Conservation (phyloP, 2,888 invertebrate genomes). For the Mellilla xanthometata region DNA sequence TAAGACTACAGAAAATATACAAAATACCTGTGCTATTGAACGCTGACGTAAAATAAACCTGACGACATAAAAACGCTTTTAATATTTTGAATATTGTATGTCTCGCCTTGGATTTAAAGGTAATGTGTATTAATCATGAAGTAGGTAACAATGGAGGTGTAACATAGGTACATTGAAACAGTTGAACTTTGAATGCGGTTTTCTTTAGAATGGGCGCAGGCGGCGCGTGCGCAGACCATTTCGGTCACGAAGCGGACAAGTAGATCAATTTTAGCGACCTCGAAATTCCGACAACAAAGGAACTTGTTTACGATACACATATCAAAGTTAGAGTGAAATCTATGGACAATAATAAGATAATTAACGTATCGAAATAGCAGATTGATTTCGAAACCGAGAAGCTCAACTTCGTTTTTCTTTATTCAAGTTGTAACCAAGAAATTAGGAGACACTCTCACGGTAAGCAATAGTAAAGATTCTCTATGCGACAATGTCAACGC, state of each 20-base stretch:
- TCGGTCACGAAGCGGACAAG: constrained; percentile 67
- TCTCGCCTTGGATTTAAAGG: constrained; percentile 63
- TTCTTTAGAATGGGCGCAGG: constrained; percentile 51
- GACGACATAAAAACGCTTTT: constrained; percentile 7
- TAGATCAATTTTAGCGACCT: constrained; percentile 67
- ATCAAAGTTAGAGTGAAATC: constrained; percentile 9
- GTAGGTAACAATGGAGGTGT: constrained; percentile 65
- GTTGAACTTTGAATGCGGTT: constrained; percentile 47
- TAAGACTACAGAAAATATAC: constrained; percentile 10
- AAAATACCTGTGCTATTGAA: constrained; percentile 8
- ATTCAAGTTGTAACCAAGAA: no score
- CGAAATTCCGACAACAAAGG: constrained; percentile 42
- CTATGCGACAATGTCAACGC: constrained; percentile 27
- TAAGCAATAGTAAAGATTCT: constrained; percentile 13
- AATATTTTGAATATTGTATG: constrained; percentile 29
- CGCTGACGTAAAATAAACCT: constrained; percentile 13
- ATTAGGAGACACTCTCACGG: constrained; percentile 8
- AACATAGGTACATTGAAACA: constrained; percentile 41
- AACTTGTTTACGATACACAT: constrained; percentile 31
- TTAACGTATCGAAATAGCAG: neutral
- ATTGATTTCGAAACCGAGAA: neutral
- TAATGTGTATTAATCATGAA: constrained; percentile 68
- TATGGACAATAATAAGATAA: constrained; percentile 4
- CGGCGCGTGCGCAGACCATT: constrained; percentile 71
- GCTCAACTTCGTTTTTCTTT: neutral